Conservation (phyloP, 1,140 invertebrate species). For the Nylanderia fulva region DNA sequence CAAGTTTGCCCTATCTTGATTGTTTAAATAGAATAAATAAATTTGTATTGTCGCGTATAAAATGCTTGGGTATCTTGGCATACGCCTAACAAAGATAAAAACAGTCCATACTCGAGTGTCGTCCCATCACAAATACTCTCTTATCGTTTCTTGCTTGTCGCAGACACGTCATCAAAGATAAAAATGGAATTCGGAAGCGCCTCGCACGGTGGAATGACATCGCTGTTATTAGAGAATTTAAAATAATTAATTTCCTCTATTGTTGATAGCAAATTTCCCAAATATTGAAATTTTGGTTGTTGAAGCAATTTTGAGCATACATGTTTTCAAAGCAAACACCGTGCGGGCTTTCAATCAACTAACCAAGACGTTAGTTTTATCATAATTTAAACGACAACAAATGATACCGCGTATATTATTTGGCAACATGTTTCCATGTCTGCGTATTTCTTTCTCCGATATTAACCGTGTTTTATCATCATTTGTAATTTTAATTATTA, state of each 20-base stretch:
- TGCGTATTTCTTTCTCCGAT: too few relatives aligned
- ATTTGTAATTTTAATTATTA: too few relatives aligned
- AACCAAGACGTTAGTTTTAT: neutral
- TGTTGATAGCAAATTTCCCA: neutral
- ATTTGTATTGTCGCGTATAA: too few relatives aligned
- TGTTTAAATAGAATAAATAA: too few relatives aligned
- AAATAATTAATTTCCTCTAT: constrained; percentile 3
- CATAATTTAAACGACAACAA: neutral
- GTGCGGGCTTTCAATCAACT: neutral
- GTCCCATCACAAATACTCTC: neutral
- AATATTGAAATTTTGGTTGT: neutral
- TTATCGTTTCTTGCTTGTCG: neutral
- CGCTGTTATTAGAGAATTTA: neutral
- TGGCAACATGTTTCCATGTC: too few relatives aligned
- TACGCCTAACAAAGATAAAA: neutral
- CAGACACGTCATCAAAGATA: neutral
- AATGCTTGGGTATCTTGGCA: too few relatives aligned
- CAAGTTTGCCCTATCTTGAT: too few relatives aligned
- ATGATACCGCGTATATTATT: neutral
- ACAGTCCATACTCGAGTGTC: neutral
- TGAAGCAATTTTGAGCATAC: neutral
- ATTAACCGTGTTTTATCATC: too few relatives aligned
- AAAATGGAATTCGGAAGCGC: neutral
- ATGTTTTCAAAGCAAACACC: neutral
- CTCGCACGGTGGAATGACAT: neutral